A percentile compares a stretch with the other conserved stretches of the same genome.
These are phyloP conservation scores for Drosophila mayaguana DNA, from an alignment of 2,888 invertebrate species.

Conservation along the genomic window DNA sequence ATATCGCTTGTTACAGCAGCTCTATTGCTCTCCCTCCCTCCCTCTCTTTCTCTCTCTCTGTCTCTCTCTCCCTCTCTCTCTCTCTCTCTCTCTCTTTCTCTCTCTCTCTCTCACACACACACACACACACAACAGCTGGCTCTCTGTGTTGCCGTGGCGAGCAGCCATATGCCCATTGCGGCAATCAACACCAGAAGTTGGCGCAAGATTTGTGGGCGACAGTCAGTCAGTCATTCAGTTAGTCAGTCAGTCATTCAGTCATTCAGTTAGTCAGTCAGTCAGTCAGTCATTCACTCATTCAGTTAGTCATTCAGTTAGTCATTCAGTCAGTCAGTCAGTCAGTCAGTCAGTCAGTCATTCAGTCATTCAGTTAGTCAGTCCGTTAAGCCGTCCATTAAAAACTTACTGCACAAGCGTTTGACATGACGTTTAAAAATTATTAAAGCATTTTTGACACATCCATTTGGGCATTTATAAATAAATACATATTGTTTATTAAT, in stretches of 20 bases:
- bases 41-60: background rate
- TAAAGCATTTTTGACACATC: constrained; percentile 54
- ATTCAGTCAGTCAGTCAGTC: background rate
- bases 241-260: background rate
- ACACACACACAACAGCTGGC: background rate
- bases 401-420: constrained; percentile 56
- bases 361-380: constrained; percentile 9
- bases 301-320: background rate
- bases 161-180: constrained; percentile 62
- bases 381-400: constrained; percentile 35
- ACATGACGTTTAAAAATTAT: constrained; percentile 61
- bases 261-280: background rate
- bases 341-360: constrained; percentile 16
- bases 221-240: constrained; percentile 6
- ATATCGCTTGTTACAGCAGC: constrained; percentile 73
- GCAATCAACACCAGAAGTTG: constrained; percentile 76
- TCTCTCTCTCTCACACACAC: no score
- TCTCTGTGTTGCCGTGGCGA: background rate
- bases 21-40: background rate
- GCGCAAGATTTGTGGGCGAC: constrained; percentile 68
- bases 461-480: constrained; percentile 28
- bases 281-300: background rate
- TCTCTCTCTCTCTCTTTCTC: no score
- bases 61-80: background rate
- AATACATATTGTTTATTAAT: constrained; percentile 22